A percentile compares a stretch with the other conserved stretches of the same genome.
Conservation (phyloP, 2,113 vertebrate species). For the Mirza zaza region DNA sequence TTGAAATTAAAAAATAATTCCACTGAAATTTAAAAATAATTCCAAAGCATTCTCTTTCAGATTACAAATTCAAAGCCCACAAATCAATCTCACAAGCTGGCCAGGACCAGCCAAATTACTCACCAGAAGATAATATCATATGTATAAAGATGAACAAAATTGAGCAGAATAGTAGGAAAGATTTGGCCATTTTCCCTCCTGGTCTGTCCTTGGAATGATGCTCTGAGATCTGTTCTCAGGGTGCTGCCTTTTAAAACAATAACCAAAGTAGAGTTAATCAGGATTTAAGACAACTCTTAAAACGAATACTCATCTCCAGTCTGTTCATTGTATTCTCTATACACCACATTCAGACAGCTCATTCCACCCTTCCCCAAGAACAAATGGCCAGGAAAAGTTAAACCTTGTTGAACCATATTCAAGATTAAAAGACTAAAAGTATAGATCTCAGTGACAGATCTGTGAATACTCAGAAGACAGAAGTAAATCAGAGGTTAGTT, state of each 20-base stretch:
- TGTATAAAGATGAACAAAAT: neutral
- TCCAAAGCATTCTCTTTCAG: neutral
- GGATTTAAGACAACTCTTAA: neutral
- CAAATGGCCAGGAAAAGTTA: neutral
- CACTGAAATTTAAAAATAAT: neutral
- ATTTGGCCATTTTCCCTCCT: conserved; percentile 29
- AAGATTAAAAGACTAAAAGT: neutral
- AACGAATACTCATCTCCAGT: neutral
- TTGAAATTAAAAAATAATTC: neutral
- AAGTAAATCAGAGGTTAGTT: neutral
- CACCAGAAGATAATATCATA: neutral
- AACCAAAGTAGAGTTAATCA: neutral
- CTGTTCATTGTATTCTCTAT: neutral
- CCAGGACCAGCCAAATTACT: neutral
- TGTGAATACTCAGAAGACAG: neutral
- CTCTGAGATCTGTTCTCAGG: neutral
- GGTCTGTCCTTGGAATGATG: neutral
- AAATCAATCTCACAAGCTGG: neutral
- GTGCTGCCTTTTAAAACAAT: neutral
- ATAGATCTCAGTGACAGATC: neutral
- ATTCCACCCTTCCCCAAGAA: neutral
- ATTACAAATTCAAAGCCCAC: neutral
- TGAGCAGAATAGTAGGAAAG: neutral
- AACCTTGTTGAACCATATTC: neutral
- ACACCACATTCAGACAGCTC: neutral